phyloP scores from a whole-genome alignment of 1,140 invertebrate species.

The Solenopsis fugax region DNA sequence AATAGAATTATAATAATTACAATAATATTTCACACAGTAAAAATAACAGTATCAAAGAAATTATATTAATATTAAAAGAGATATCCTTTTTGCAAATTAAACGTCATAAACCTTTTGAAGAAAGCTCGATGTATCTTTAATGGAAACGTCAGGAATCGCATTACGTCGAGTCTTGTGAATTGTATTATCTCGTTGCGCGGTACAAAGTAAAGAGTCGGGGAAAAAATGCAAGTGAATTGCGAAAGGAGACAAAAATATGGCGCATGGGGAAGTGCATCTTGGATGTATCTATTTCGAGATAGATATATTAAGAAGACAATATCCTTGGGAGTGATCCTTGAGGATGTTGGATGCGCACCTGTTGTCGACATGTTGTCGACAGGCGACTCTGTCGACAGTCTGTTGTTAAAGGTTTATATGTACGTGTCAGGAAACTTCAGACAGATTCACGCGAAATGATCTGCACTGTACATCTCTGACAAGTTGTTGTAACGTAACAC shows the following conservation, averaged over 20 bases:
- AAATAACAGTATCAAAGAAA: not conserved
- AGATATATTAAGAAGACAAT: slow-evolving; percentile 52
- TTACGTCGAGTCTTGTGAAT: slow-evolving; percentile 14
- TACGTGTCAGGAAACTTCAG: slow-evolving; percentile 41
- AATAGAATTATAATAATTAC: not conserved
- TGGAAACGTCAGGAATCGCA: not conserved
- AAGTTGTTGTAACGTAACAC: slow-evolving; percentile 7
- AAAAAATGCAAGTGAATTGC: not conserved
- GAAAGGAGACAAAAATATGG: not conserved
- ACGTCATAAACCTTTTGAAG: not conserved
- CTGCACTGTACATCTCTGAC: slow-evolving; percentile 7
- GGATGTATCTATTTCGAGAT: not conserved
- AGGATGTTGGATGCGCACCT: slow-evolving; percentile 63
- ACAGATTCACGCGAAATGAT: slow-evolving; percentile 7
- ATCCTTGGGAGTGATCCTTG: slow-evolving; percentile 57
- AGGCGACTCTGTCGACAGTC: slow-evolving; percentile 39
- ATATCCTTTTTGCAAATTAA: not conserved
- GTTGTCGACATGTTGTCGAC: slow-evolving; percentile 37
- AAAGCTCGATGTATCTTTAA: not conserved
- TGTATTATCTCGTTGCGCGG: slow-evolving; percentile 12
- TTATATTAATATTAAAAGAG: slow-evolving; percentile 1
- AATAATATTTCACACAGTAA: slow-evolving; percentile 12
- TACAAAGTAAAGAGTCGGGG: not conserved
- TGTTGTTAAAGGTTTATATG: slow-evolving; percentile 65
- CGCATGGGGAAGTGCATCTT: not conserved